A percentile compares a stretch with the other conserved stretches of the same genome.
Conservation (phyloP, 1,140 invertebrate species). For the Formica exsecta region DNA sequence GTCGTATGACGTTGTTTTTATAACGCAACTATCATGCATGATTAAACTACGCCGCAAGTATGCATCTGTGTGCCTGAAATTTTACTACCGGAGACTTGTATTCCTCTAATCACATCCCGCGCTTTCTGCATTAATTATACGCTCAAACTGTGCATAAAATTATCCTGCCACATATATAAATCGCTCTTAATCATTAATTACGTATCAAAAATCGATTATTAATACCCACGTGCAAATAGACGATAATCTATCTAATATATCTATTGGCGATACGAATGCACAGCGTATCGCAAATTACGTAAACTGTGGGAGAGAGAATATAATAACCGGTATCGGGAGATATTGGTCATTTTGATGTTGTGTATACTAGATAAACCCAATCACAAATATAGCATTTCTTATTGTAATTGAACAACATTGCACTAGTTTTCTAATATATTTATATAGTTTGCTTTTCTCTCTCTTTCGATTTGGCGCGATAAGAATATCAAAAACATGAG, state of each 20-base stretch:
- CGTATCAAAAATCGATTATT: constrained; percentile 55
- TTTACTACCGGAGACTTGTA: constrained; percentile 10
- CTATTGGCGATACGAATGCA: background rate
- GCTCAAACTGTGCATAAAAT: constrained; percentile 45
- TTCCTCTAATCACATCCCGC: constrained; percentile 45
- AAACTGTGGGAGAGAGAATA: background rate
- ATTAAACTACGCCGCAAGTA: constrained; percentile 56
- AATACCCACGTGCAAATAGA: background rate
- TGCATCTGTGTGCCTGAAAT: constrained; percentile 56
- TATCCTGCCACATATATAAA: constrained; percentile 15
- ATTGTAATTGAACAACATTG: background rate
- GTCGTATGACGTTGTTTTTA: constrained; percentile 50
- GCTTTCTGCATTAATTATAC: constrained; percentile 50
- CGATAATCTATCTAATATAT: constrained; percentile 3
- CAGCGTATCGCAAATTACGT: background rate
- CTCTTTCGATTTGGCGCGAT: background rate
- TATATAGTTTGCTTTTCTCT: background rate
- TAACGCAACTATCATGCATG: constrained; percentile 49
- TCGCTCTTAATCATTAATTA: constrained; percentile 37
- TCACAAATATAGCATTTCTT: background rate
- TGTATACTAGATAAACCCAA: background rate
- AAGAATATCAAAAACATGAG: constrained; percentile 31
- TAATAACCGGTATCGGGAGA: background rate
- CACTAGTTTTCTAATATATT: too few relatives aligned
- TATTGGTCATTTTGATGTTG: background rate